A percentile compares a stretch with the other conserved stretches of the same genome.
phyloP scores from a whole-genome alignment of 35 echinoderm and acorn worm species.

The Amphiura filiformis region DNA sequence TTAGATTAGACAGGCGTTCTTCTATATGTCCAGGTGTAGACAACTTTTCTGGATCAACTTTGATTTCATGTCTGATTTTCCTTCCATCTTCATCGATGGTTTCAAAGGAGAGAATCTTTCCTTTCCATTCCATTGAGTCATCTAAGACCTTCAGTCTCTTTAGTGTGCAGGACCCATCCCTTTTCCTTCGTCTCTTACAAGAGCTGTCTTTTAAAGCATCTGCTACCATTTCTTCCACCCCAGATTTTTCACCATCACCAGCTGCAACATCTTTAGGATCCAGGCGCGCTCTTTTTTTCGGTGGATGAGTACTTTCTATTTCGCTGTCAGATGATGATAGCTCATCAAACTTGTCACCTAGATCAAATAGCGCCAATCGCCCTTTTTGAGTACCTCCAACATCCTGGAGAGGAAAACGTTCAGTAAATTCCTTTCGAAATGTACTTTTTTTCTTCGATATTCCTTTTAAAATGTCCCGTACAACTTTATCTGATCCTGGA shows the following conservation, averaged over 20 bases:
- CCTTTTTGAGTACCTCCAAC: not conserved
- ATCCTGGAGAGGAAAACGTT: slow-evolving; percentile 11
- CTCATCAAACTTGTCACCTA: not conserved
- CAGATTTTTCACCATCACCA: slow-evolving; percentile 18
- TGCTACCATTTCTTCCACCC: not conserved
- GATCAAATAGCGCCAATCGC: not conserved
- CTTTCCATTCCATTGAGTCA: slow-evolving; percentile 37
- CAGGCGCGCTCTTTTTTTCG: not conserved
- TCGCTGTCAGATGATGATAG: not conserved
- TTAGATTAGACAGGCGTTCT: slow-evolving; percentile 33
- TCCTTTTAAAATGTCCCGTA: not conserved
- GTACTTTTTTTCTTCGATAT: not conserved
- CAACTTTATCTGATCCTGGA: not conserved
- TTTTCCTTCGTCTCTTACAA: slow-evolving; percentile 27
- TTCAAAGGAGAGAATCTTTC: slow-evolving; percentile 8
- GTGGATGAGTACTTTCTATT: not conserved
- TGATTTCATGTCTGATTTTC: slow-evolving; percentile 21
- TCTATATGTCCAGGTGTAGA: slow-evolving; percentile 3
- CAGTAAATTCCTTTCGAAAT: slow-evolving; percentile 2
- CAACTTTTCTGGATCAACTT: slow-evolving; percentile 23
- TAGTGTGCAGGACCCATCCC: slow-evolving; percentile 23
- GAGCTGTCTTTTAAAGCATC: not conserved
- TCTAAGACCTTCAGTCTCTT: slow-evolving; percentile 18
- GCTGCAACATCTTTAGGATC: slow-evolving; percentile 16
- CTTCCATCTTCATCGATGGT: slow-evolving; percentile 32